phyloP scores from a whole-genome alignment of 1,140 invertebrate genomes.

The Drosophila truncata region DNA sequence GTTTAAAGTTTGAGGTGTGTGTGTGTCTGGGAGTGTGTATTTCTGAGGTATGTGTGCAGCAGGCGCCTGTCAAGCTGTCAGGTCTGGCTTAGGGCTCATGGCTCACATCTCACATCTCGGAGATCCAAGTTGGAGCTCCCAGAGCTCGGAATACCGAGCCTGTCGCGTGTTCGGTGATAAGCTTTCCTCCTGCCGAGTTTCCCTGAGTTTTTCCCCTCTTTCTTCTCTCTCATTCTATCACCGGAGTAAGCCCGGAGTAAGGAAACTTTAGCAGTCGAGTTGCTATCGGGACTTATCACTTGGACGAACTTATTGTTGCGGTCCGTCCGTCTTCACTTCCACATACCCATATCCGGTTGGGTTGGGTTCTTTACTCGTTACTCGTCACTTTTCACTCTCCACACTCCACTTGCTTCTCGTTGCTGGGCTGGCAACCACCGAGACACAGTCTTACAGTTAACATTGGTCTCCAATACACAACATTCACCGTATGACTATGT shows the following conservation, averaged over 20 bases:
- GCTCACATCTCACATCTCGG: constrained; percentile 32
- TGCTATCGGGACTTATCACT: constrained; percentile 63
- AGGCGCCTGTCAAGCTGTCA: constrained; percentile 75
- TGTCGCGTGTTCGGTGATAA: constrained; percentile 70
- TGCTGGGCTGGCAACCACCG: constrained; percentile 77
- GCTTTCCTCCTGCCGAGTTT: constrained; percentile 19
- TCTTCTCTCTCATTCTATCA: neutral
- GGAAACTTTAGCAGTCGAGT: constrained; percentile 55
- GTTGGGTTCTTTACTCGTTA: neutral
- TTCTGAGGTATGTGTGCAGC: constrained; percentile 7
- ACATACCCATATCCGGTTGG: constrained; percentile 20
- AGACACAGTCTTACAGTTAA: constrained; percentile 86
- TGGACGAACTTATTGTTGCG: constrained; percentile 64
- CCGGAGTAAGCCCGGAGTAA: constrained; percentile 12
- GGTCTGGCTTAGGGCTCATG: constrained; percentile 51
- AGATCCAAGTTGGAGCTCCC: neutral
- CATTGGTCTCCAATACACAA: constrained; percentile 85
- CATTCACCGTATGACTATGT: constrained; percentile 86
- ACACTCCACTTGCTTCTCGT: constrained; percentile 9
- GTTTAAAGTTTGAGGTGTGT: constrained; percentile 60
- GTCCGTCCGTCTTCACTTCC: constrained; percentile 56
- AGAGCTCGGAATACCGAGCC: constrained; percentile 1
- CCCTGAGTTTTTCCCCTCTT: neutral
- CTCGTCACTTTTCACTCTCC: neutral
- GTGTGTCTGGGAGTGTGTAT: constrained; percentile 16